Conservation (phyloP, 1,140 invertebrate species). For the Gonatopus flavifemur region DNA sequence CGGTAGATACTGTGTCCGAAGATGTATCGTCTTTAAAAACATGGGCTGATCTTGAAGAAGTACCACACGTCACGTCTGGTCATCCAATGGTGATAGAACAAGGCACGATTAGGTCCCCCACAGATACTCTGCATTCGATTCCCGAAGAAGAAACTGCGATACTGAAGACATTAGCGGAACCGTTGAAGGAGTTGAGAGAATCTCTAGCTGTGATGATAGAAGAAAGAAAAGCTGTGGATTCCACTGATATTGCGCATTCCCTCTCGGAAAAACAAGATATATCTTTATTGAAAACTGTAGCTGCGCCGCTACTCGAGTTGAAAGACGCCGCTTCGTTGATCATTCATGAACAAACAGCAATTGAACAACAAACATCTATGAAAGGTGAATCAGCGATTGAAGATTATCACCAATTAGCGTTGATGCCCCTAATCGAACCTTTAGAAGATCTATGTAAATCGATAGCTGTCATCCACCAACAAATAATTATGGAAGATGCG, state of each 20-base stretch:
- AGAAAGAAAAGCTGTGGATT: slow-evolving; percentile 46
- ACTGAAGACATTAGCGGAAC: slow-evolving; percentile 52
- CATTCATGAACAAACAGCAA: slow-evolving; percentile 20
- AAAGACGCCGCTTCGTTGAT: slow-evolving; percentile 17
- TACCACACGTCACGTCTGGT: not conserved
- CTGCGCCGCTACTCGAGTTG: slow-evolving; percentile 18
- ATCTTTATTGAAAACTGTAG: slow-evolving; percentile 13
- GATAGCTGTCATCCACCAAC: slow-evolving; percentile 31
- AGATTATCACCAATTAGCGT: not conserved
- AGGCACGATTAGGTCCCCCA: slow-evolving; percentile 14
- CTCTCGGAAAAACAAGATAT: slow-evolving; percentile 19
- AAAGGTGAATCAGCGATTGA: slow-evolving; percentile 10
- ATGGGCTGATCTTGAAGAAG: slow-evolving; percentile 24
- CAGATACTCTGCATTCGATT: slow-evolving; percentile 23
- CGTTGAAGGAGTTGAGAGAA: slow-evolving; percentile 59
- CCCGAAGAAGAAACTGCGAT: slow-evolving; percentile 16
- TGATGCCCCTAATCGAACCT: slow-evolving; percentile 21
- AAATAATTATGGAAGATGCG: slow-evolving; percentile 19
- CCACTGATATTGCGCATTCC: slow-evolving; percentile 37
- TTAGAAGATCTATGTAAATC: slow-evolving; percentile 29
- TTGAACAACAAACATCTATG: slow-evolving; percentile 21
- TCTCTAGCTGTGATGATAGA: slow-evolving; percentile 58
- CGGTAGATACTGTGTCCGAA: slow-evolving; percentile 23
- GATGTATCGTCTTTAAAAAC: slow-evolving; percentile 26
- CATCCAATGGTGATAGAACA: slow-evolving; percentile 17